Conservation (phyloP, 2,888 invertebrate genomes). For the Drosophila demipolita region DNA sequence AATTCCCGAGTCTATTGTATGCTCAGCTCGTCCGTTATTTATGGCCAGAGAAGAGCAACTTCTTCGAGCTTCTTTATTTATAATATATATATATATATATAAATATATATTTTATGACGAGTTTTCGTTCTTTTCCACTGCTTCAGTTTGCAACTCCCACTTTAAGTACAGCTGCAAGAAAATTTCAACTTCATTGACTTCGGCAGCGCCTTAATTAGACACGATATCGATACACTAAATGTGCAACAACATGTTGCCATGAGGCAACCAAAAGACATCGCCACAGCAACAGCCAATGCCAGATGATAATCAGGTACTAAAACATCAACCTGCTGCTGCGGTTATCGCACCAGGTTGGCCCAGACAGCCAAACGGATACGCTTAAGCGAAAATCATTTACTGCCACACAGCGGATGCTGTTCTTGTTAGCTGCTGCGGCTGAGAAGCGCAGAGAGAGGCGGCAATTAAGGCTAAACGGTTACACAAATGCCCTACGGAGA, state of each 20-base stretch:
- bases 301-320: conserved; percentile 61
- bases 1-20: conserved; percentile 40
- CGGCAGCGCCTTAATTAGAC: conserved; percentile 65
- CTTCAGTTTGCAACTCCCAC: conserved; percentile 4
- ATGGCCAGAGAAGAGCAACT: conserved; percentile 40
- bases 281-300: conserved; percentile 38
- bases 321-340: conserved; percentile 67
- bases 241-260: conserved; percentile 33
- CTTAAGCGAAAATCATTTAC: conserved; percentile 58
- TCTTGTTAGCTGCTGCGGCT: background rate
- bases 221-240: conserved; percentile 68
- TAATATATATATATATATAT: no score
- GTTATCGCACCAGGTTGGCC: conserved; percentile 55
- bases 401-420: background rate
- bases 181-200: conserved; percentile 14
- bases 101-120: background rate
- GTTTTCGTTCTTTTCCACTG: conserved; percentile 12
- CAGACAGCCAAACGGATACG: conserved; percentile 42
- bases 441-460: conserved; percentile 11
- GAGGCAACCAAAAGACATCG: conserved; percentile 32
- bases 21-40: conserved; percentile 69
- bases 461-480: background rate
- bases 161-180: conserved; percentile 17
- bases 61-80: background rate
- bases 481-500: background rate